Conservation (phyloP, 2,113 vertebrate species). For the Spea multiplicata region DNA sequence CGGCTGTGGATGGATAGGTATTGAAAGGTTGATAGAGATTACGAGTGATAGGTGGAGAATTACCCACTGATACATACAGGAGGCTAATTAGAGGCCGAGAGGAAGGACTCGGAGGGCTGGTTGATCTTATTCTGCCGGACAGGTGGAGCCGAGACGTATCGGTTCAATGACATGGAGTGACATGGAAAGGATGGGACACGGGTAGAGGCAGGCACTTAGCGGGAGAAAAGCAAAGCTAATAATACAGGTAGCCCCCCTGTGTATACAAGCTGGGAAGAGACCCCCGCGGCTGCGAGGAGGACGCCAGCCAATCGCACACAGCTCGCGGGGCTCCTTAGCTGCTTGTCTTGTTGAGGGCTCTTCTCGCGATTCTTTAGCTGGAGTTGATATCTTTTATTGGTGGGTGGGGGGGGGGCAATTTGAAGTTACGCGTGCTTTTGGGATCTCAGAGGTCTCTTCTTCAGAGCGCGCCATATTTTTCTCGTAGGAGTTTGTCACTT, state of each 20-base stretch:
- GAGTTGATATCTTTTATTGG: too few relatives aligned
- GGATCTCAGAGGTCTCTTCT: too few relatives aligned
- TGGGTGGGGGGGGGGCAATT: too few relatives aligned
- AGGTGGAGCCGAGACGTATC: slow-evolving; percentile 30
- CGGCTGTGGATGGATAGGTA: slow-evolving; percentile 21
- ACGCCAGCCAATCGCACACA: neutral
- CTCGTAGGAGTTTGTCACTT: too few relatives aligned
- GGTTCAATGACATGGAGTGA: slow-evolving; percentile 33
- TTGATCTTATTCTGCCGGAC: slow-evolving; percentile 41
- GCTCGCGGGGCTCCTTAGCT: too few relatives aligned
- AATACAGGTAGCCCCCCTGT: slow-evolving; percentile 1
- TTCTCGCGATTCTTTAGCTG: too few relatives aligned
- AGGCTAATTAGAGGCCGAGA: slow-evolving; percentile 32
- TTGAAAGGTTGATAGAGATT: slow-evolving; percentile 37
- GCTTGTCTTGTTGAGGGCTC: too few relatives aligned
- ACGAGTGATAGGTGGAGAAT: slow-evolving; percentile 35
- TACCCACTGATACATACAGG: slow-evolving; percentile 35
- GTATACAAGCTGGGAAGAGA: neutral
- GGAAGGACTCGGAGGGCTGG: slow-evolving; percentile 24
- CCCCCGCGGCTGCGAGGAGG: neutral
- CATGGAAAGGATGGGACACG: slow-evolving; percentile 26
- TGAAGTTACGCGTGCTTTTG: too few relatives aligned
- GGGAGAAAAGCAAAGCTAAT: slow-evolving; percentile 10
- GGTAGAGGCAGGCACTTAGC: slow-evolving; percentile 17
- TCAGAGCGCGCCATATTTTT: too few relatives aligned